Percentiles rank a stretch among this genome's conserved stretches.
phyloP scores from a whole-genome alignment of 2,888 invertebrate species.

The Drosophila trichaetosa region DNA sequence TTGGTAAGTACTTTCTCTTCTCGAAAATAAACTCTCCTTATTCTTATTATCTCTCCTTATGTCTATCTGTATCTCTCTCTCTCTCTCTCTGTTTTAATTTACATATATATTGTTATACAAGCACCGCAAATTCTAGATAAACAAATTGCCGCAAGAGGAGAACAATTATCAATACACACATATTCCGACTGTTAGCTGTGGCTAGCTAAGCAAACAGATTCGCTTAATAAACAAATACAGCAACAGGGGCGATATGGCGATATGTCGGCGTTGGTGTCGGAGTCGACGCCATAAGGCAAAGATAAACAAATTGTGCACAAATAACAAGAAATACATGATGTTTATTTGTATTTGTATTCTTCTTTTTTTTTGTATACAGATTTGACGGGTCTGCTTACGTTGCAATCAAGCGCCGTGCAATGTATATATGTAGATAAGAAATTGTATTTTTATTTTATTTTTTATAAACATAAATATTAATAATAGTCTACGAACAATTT shows the following conservation, averaged over 20 bases:
- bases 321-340: slow-evolving; percentile 25
- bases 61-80: background rate
- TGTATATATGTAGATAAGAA: background rate
- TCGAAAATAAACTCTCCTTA: background rate
- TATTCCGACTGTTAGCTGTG: slow-evolving; percentile 1
- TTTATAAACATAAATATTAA: background rate
- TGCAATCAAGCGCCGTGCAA: slow-evolving; percentile 4
- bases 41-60: background rate
- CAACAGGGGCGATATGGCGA: slow-evolving; percentile 26
- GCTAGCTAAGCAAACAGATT: slow-evolving; percentile 46
- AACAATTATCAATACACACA: slow-evolving; percentile 16
- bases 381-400: background rate
- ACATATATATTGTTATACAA: slow-evolving; percentile 13
- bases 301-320: slow-evolving; percentile 48
- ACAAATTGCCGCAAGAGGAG: slow-evolving; percentile 36
- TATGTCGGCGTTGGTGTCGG: slow-evolving; percentile 23
- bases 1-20: background rate
- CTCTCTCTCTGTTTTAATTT: background rate
- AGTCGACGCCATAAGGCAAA: slow-evolving; percentile 38
- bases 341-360: background rate
- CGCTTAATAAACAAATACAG: slow-evolving; percentile 51
- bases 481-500: background rate
- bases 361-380: background rate
- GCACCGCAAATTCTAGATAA: slow-evolving; percentile 38
- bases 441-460: background rate